These are phyloP conservation scores for Ectemnius lituratus DNA, from an alignment of 2,888 invertebrate genomes.

Conservation along the genomic window DNA sequence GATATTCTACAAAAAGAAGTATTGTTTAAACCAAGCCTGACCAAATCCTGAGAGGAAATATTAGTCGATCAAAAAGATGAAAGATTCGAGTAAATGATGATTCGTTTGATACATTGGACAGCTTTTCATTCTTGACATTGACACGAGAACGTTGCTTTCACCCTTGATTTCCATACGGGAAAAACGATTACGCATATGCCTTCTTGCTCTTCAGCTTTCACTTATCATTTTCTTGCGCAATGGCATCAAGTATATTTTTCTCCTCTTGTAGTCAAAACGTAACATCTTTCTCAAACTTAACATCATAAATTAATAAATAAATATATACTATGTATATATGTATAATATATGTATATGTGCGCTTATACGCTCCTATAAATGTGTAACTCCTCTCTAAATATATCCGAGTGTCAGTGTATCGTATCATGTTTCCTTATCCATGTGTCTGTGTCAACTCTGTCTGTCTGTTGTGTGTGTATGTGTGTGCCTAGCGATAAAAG, in stretches of 20 bases:
- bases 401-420: slow-evolving; percentile 9
- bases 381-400: slow-evolving; percentile 49
- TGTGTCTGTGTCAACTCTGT: slow-evolving; percentile 22
- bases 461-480: slow-evolving; percentile 38
- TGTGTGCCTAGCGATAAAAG: slow-evolving; percentile 45
- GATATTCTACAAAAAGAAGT: too few relatives aligned
- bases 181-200: too few relatives aligned
- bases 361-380: slow-evolving; percentile 52
- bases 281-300: slow-evolving; percentile 72
- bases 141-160: too few relatives aligned
- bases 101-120: too few relatives aligned
- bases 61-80: too few relatives aligned
- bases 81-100: too few relatives aligned
- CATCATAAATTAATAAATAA: slow-evolving; percentile 74
- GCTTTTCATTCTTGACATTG: too few relatives aligned
- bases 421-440: neutral
- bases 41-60: too few relatives aligned
- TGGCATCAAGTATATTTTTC: slow-evolving; percentile 60
- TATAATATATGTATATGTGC: slow-evolving; percentile 46
- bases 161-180: too few relatives aligned
- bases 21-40: too few relatives aligned
- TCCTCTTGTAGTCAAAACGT: slow-evolving; percentile 65
- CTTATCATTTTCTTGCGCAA: too few relatives aligned
- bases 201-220: too few relatives aligned
- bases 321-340: slow-evolving; percentile 61